These are phyloP conservation scores for Microctonus aethiopoides DNA, from an alignment of 2,888 invertebrate species.

Conservation along the genomic window DNA sequence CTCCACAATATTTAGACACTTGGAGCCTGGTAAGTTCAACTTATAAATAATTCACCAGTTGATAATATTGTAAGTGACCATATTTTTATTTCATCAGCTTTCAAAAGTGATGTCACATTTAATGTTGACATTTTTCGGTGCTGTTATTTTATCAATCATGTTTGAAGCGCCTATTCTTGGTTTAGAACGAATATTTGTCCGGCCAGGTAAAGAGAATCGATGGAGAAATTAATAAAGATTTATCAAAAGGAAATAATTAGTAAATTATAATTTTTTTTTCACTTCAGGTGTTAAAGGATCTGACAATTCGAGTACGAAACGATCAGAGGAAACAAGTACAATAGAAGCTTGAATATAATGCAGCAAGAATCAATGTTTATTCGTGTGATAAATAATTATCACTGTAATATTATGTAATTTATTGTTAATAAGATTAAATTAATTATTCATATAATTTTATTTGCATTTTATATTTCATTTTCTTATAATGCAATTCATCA, in stretches of 20 bases:
- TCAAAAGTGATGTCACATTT: constrained; percentile 72
- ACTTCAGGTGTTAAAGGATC: background rate
- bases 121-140: constrained; percentile 73
- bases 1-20: constrained; percentile 73
- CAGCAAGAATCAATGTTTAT: background rate
- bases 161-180: constrained; percentile 81
- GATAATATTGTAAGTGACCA: background rate
- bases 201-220: constrained; percentile 64
- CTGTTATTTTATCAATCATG: constrained; percentile 73
- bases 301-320: background rate
- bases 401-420: constrained; percentile 1
- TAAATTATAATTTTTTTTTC: background rate
- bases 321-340: constrained; percentile 5
- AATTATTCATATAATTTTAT: background rate
- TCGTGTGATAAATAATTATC: background rate
- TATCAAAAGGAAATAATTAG: background rate
- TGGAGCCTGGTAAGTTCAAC: constrained; percentile 73
- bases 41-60: background rate
- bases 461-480: background rate
- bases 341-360: background rate
- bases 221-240: background rate
- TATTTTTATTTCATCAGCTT: constrained; percentile 66
- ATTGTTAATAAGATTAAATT: constrained; percentile 1
- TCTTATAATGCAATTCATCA: constrained; percentile 40
- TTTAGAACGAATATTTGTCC: constrained; percentile 75